Evolutionary conservation across 2,113 vertebrate genomes (phyloP), one percentile per base, ranked within the genome.

Genomic region (Elaphurus davidianus): DNA sequence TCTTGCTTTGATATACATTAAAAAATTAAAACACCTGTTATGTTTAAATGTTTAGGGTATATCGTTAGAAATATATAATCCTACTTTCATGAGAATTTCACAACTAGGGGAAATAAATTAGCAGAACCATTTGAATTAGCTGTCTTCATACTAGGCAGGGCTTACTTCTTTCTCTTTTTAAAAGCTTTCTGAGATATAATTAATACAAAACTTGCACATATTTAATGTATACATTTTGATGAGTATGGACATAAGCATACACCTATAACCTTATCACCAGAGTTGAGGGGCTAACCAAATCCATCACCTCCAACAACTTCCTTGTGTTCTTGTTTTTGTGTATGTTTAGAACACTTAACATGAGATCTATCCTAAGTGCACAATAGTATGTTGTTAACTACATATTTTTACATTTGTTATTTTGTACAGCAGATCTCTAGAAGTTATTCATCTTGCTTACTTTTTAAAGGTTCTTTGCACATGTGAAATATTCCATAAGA

Each of bases 391-490:
- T 30, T 64, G 7, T 60, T 83, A 76, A 74, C 43, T 81, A 81
- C 16, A 6, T 50, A 50, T 50, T 50, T 50, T 47, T 50, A 27
- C 40, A 60, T 84, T 36, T 9, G 54, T 36, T 57, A 14, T 33
- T 57, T 85, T 54, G 17, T 55, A 84, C 23, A 84, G 30, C 28
- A 45, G 23, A 14, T 47, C 45, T 93, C 55, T 55, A 76, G 79
- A 30, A 90, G 45, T 84, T 64, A 62, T 1, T 57, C 90, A 87
- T 36, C 28, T 62, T 90, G 79, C 45, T 55, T 85, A 93, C 99
- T 99, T 97, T 99, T 98, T 99, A 99, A 16, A 99, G 99, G 82
- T 99, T 99, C 84, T 99, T 99, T 30, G 99, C 99, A 3, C 99
- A 99, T 0, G 99, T 98, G 52, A 99, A 99, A 97, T 99, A 99